Evolutionary conservation across 2,888 invertebrate species (phyloP), one percentile per base, ranked within the genome.

Genomic region (Argyresthia goedartella): DNA sequence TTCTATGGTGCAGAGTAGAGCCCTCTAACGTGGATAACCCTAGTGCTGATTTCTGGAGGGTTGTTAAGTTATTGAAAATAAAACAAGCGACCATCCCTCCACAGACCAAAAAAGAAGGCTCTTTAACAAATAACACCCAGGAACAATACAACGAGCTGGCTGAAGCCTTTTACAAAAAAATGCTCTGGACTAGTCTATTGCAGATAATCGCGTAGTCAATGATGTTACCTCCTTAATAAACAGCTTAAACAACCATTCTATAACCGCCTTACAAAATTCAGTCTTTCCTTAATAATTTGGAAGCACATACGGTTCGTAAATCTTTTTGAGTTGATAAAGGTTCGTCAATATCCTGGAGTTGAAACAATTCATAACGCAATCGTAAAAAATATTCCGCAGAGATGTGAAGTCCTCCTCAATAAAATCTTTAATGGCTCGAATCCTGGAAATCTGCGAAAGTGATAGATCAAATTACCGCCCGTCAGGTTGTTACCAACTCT

Each of bases 401-500:
- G 36, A 39, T 36, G 39, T 9, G 15, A 39, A 39, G 39, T 49
- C 1, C 11, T 49, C 1, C 9, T 49, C 1, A n/a, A 39, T 6
- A 49, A 49, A 49, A 53, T 54, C n/a, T 54, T 52, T 42, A 55
- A 55, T 42, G 52, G 50, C 1, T 54, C 0, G 41, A 14, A 41
- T 7, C 13, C 8, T 55, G 55, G 55, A 55, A 55, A 36, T 15
- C 6, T 2, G 55, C 49, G 1, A 55, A 53, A 35, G 45, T 54
- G 3, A 54, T 54, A 0, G 48, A 8, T 46, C 36, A 8, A 49
- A 41, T 45, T 55, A 55, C 14, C 51, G 57, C 57, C 57, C 0
- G 55, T 57, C 9, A 57, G 55, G 25, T n/a, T 57, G 14, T 33
- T 57, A 13, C 49, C 53, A 1, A 39, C 51, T 4, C n/a, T 55